Evolutionary conservation across 2,888 invertebrate genomes (phyloP), one percentile per base, ranked within the genome.

Genomic region (Cryptops parisi): DNA sequence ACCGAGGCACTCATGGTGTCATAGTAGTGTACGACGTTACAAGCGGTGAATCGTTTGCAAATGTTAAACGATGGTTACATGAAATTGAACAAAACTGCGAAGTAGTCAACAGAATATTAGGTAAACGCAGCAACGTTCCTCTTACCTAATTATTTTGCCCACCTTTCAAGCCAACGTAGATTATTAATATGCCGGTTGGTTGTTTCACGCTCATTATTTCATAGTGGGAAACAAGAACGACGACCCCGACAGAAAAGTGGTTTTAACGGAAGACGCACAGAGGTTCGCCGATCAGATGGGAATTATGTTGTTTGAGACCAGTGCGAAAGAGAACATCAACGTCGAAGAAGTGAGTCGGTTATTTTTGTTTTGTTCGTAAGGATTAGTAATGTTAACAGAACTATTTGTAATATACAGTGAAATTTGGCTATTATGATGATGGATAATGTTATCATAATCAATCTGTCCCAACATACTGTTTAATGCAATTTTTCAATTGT

Each of bases 11-110:
- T 47, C 97, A 98, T 72, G 98, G 98, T 57, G 98, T 99, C 57
- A 93, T 99, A 66, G 94, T 98, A 46, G 98, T 99, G 15, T 98
- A 98, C 72, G 98, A 99, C 77, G 97, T 98, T 50, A 91, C 90
- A 58, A 94, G 88, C 70, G 97, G 96, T 41, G 97, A 98, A 69
- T 93, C 96, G 49, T 98, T 99, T 74, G 94, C 94, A 57, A 99
- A 98, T 72, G 97, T 99, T 2, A 94, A 96, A 70, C 76, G 97
- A 68, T 98, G 98, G 98, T 76, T 99, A 52, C 91, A 94, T 69
- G 98, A 98, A 75, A 99, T 98, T 61, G 96, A 97, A 69, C 90
- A 94, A 69, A 97, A 99, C 76, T 98, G 98, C 80, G 97, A 98
- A 76, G 88, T 91, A 65, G 96, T 96, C 61, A 93, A 91, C 76